Conservation (phyloP, 2,797 vertebrate genomes). For the Graptemys geographica region DNA sequence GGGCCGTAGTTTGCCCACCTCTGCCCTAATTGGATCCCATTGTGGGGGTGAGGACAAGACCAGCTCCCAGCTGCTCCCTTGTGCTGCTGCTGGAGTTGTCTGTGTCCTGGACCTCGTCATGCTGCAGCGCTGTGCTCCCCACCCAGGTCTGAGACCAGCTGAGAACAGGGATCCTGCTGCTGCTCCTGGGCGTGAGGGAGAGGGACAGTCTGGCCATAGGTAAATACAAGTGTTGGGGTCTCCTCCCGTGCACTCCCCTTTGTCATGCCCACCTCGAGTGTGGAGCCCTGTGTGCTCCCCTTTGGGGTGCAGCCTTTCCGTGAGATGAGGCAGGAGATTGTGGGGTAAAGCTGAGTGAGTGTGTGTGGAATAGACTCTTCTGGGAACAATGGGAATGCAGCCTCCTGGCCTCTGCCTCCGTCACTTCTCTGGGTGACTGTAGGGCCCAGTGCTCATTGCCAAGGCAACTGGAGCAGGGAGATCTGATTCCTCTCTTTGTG, state of each 20-base stretch:
- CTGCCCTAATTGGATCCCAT: no score
- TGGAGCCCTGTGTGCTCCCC: no score
- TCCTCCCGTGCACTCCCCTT: no score
- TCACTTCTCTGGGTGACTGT: background rate
- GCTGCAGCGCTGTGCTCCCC: no score
- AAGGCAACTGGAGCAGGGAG: background rate
- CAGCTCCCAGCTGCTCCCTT: background rate
- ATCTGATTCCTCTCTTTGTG: background rate
- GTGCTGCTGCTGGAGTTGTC: no score
- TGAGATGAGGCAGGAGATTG: no score
- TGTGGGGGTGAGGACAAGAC: background rate
- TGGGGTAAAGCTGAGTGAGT: background rate
- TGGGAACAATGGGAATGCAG: background rate
- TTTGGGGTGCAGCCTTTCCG: no score
- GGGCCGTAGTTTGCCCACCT: no score
- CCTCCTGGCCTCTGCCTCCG: background rate
- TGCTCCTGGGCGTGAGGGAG: background rate
- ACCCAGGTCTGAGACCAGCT: background rate
- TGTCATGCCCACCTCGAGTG: no score
- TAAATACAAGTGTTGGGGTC: no score
- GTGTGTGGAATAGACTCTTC: background rate
- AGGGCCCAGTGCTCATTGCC: background rate
- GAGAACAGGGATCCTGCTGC: background rate
- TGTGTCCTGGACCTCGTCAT: no score
- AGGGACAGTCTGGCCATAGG: no score